Base-by-base conservation (phyloP, 2,888 invertebrate species). In the Nemurella pictetii region DNA sequence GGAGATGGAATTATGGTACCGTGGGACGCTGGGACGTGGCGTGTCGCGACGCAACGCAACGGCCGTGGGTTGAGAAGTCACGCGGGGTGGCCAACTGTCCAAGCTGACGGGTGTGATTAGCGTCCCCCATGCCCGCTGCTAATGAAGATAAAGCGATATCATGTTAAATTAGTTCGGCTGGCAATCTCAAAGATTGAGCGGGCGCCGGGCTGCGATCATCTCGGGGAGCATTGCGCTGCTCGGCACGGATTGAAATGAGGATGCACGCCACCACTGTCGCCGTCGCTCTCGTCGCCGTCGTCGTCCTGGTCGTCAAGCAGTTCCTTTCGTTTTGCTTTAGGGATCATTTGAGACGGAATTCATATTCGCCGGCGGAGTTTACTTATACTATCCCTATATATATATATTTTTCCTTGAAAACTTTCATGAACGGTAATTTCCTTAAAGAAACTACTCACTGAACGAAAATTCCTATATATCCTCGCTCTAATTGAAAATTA, bases 91-190 rank as follows among this genome's bases (percentile, higher is more conserved):
- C 75, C 26, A 28, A 75, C 26, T 27, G 75, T 75, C 75, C 75
- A 28, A 75, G 75, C 75, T 75, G 75, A 75, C 75, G 75, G 4
- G 26, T 4, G 26, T 75, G 75, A 75, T 75, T 75, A 75, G 55
- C 75, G 75, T 75, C 75, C 27, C 26, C 26, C 9, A 26, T 9
- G 26, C 28, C 55, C 15, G 5, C 15, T 12, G 55, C 75, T 75
- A 75, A 75, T 75, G 75, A 75, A 75, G 75, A 75, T 75, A 75
- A 75, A 75, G 75, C 75, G 75, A 75, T 75, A 75, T 26, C 75
- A 75, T 75, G 75, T 75, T 75, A 5, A 75, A 75, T 75, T 75
- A 75, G 75, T 26, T 28, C 27, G 75, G 27, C 26, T 25, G 75
- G 75, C 75, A 75, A 55, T 55, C 55, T 55, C 55, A 55, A 75